phyloP scores from a whole-genome alignment of 2,113 vertebrate genomes.

The Marcusenius ussheri region DNA sequence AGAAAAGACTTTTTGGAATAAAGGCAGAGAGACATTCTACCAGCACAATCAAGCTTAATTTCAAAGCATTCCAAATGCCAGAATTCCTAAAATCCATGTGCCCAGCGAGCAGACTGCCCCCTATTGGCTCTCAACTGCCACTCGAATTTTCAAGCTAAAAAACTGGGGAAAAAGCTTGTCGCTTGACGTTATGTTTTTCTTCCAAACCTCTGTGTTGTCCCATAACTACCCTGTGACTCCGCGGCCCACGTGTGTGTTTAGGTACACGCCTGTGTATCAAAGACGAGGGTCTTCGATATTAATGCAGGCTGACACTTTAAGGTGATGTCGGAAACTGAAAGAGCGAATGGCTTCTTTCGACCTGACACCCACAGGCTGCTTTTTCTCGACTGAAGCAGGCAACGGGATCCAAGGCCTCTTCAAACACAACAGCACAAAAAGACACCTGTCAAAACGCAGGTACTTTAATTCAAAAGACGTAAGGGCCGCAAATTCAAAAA shows the following conservation, averaged over 20 bases:
- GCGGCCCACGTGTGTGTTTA: not conserved
- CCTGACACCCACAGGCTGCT: not conserved
- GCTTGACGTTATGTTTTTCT: not conserved
- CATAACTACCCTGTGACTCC: not conserved
- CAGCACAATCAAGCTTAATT: slow-evolving; percentile 25
- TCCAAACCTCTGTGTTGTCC: not conserved
- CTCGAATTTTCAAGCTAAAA: not conserved
- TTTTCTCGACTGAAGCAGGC: not conserved
- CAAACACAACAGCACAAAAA: not conserved
- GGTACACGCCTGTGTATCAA: not conserved
- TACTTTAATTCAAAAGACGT: not conserved
- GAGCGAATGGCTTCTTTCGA: not conserved
- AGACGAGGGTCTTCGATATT: not conserved
- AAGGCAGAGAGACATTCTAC: slow-evolving; percentile 25
- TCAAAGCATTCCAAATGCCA: slow-evolving; percentile 24
- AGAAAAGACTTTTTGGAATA: not conserved
- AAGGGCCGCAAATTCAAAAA: not conserved
- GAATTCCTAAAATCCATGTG: slow-evolving; percentile 17
- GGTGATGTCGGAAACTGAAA: not conserved
- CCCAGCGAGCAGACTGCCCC: not conserved
- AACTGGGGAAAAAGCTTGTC: not conserved
- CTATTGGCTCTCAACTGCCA: slow-evolving; percentile 15
- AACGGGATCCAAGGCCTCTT: not conserved
- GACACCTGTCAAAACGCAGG: not conserved
- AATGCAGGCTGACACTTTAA: not conserved